Percentiles rank a stretch among this genome's conserved stretches.
Evolutionary conservation across 2,113 vertebrate species (phyloP).

Genomic region (Saccopteryx bilineata): DNA sequence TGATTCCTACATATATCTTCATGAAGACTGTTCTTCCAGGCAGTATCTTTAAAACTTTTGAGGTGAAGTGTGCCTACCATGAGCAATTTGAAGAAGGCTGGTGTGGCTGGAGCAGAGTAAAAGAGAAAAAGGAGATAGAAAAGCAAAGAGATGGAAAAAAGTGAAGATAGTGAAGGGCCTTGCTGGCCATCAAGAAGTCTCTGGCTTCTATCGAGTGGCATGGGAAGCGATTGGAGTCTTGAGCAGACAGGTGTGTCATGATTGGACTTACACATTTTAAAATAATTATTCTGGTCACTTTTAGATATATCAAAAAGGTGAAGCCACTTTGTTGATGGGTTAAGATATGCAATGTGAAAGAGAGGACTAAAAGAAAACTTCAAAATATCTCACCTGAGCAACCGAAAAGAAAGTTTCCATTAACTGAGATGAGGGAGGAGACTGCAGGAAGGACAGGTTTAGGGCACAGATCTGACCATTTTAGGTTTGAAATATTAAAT

Average conservation of each 20-base stretch:
- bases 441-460: neutral
- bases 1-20: neutral
- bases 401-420: neutral
- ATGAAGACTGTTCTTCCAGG: neutral
- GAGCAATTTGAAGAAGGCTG: neutral
- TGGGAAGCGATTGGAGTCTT: neutral
- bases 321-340: neutral
- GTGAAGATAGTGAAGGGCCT: neutral
- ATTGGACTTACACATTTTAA: neutral
- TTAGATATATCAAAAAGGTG: neutral
- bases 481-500: neutral
- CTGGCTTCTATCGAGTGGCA: neutral
- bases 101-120: neutral
- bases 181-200: neutral
- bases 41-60: neutral
- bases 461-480: neutral
- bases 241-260: neutral
- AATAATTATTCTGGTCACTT: neutral
- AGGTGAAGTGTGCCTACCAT: neutral
- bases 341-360: neutral
- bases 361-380: neutral
- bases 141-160: neutral
- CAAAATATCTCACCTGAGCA: conserved; percentile 20
- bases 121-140: neutral
- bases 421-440: neutral